Evolutionary conservation across 2,797 vertebrate species (phyloP).

Genomic region (Bradypodion pumilum): DNA sequence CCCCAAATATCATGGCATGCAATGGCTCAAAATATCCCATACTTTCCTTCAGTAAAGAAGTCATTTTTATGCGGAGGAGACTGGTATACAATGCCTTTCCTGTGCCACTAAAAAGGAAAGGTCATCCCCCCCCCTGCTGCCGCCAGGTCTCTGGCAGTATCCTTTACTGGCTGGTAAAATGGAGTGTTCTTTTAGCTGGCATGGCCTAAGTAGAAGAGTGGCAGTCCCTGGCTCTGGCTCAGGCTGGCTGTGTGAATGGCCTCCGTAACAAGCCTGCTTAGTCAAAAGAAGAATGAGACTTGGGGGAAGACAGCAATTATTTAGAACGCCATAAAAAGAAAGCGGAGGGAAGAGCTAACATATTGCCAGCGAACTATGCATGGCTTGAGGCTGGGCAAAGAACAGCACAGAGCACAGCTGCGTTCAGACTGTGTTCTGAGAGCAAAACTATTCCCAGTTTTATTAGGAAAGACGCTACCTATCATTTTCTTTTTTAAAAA

Average conservation of each 20-base stretch:
- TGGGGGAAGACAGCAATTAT: neutral
- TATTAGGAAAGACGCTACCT: conserved; percentile 11
- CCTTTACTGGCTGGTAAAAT: neutral
- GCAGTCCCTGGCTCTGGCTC: neutral
- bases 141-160: neutral
- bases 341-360: conserved; percentile 12
- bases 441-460: conserved; percentile 3
- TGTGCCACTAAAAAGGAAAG: neutral
- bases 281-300: conserved; percentile 11
- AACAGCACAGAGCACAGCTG: neutral
- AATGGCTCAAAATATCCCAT: neutral
- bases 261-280: conserved; percentile 8
- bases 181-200: neutral
- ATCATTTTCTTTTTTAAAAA: conserved; percentile 5
- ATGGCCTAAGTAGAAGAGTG: neutral
- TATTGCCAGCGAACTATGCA: neutral
- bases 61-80: neutral
- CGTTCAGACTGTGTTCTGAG: neutral
- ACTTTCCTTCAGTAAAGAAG: neutral
- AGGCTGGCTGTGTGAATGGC: neutral
- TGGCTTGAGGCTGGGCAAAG: conserved; percentile 17
- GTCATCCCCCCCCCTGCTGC: neutral
- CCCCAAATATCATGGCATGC: neutral
- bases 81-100: neutral
- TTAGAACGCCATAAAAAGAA: neutral